phyloP scores from a whole-genome alignment of 2,113 vertebrate genomes.

The Rhinichthys klamathensis region DNA sequence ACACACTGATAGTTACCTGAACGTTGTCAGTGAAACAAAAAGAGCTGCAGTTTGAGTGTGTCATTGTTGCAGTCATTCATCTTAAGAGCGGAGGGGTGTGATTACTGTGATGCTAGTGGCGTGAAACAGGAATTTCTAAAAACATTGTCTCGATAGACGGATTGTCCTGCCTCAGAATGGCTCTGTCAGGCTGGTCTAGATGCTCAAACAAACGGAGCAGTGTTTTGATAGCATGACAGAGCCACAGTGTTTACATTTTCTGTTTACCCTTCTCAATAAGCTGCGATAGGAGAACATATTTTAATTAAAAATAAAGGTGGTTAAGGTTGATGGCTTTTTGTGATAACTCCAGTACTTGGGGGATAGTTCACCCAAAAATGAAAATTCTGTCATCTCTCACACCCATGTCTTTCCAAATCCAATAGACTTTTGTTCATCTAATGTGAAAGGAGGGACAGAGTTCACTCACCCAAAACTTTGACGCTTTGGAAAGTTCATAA shows the following conservation, averaged over 20 bases:
- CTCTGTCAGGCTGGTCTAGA: not conserved
- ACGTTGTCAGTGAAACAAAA: not conserved
- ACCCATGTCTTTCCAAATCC: not conserved
- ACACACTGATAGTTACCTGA: not conserved
- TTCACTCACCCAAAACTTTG: not conserved
- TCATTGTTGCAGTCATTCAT: not conserved
- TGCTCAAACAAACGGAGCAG: not conserved
- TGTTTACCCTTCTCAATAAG: not conserved
- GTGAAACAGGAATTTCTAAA: not conserved
- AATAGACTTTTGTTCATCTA: not conserved
- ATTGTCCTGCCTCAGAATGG: not conserved
- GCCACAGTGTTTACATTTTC: not conserved
- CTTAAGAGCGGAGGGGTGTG: not conserved
- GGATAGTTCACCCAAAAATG: not conserved
- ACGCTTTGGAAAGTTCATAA: no score
- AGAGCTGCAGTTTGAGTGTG: not conserved
- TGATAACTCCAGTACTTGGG: not conserved
- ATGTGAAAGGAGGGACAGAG: not conserved
- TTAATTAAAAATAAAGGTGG: not conserved
- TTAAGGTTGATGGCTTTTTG: not conserved
- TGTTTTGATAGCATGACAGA: conserved; percentile 8
- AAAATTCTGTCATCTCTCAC: not conserved
- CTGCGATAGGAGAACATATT: not conserved
- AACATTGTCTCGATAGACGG: not conserved
- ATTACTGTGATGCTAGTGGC: not conserved